Base-by-base conservation (phyloP, 1,140 invertebrate genomes). In the Cherax quadricarinatus region DNA sequence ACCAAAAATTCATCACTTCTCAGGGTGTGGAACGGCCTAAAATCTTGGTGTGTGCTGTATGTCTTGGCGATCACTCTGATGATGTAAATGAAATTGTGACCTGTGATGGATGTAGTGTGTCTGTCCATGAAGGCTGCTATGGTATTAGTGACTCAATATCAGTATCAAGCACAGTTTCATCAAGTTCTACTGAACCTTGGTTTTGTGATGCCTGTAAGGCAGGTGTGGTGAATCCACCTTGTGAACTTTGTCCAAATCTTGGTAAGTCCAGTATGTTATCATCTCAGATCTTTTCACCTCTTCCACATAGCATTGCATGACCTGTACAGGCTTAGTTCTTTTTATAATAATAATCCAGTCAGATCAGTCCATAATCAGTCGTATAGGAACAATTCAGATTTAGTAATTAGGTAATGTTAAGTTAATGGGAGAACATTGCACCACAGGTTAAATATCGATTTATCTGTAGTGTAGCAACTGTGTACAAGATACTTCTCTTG, bases 121-220 rank as follows among this genome's bases (percentile, higher is more conserved):
- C 98, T 92, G 98, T 99, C 16, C 98, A 99, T 95, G 98, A 99
- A 96, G 98, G 98, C 93, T 99, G 98, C 95, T 99, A 99, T 96
- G 98, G 98, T n/a, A 97, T 99, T 51, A 98, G 98, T 80, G 99
- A 99, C 94, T 97, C 97, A 57, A 97, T 97, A 51, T 99, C 98
- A 95, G 97, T 98, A 90, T 97, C 97, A 3, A 98, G 98, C 94
- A 98, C 97, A 24, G 97, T 97, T 87, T 99, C 98, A 12, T 97
- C 98, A 0, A 98, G 98, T 83, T 98, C 98, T 66, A 99, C 98
- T 2, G 98, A 99, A 94, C 98, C 98, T 0, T 99, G 99, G 99
- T 99, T 99, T 95, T 99, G 98, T 96, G 98, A 99, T 95, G 98
- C 98, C n/a, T 99, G 99, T 94, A 98, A 98, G 94, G 98, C 98